Evolutionary conservation across 35 echinoderm and acorn worm species (phyloP), one percentile per base, ranked within the genome.

Genomic region (Anneissia japonica): DNA sequence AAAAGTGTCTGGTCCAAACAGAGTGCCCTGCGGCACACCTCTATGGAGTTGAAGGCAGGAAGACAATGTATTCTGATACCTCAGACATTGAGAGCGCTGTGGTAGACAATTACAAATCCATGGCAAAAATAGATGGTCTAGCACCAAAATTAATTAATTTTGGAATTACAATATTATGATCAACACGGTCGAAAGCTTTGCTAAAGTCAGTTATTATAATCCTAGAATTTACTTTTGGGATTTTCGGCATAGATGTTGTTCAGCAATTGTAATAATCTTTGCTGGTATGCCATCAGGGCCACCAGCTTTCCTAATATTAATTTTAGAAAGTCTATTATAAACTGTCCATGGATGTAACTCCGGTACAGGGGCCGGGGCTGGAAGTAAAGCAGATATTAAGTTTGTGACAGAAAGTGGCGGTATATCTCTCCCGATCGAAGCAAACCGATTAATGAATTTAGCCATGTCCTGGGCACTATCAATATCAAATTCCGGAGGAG

Each of bases 231-330:
- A 11, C 26, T 26, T 56, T 56, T 11, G 46, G 11, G 11, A 13
- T 56, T 13, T 56, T 26, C 11, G 46, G 11, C 46, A 56, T 13
- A 56, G 11, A 56, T 56, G 46, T 56, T 56, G 26, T 56, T 56
- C 11, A 56, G 46, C 11, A 56, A 26, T 56, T 26, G 46, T 13
- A 56, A 81, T 81, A 76, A 76, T 76, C 74, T 76, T 76, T 26
- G 74, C 74, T 30, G 74, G 34, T 76, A 76, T 76, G 74, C 74
- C 74, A 76, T 76, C 74, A 11, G 74, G 74, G n/a, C 74, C 74
- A 11, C 74, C 74, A 30, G 74, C 74, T 76, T 76, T 76, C 34
- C 34, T 7, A 76, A 76, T 7, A 7, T 76, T 26, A 26, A 76
- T 11, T 76, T 76, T 76, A 30, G 74, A 76, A 30, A 76, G 34